phyloP scores from a whole-genome alignment of 2,113 vertebrate genomes.

The Phyllopteryx taeniolatus region DNA sequence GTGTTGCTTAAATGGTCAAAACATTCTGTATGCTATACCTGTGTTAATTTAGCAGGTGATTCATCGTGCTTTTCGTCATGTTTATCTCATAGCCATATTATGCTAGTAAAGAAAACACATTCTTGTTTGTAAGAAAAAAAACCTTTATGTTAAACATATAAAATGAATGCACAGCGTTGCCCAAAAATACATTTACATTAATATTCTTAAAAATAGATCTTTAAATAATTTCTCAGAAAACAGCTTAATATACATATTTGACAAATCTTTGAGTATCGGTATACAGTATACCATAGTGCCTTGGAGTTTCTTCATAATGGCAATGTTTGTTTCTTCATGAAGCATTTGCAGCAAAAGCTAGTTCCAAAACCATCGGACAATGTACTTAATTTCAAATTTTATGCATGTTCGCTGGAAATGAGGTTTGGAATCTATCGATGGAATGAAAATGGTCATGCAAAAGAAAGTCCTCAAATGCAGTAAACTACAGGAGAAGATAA shows the following conservation, averaged over 20 bases:
- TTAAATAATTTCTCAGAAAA: conserved; percentile 78
- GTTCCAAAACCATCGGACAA: background rate
- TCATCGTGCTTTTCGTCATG: background rate
- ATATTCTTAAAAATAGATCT: conserved; percentile 78
- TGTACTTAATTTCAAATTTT: conserved; percentile 15
- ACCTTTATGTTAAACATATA: conserved; percentile 61
- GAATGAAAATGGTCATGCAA: conserved; percentile 27
- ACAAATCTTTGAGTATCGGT: conserved; percentile 62
- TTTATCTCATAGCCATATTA: background rate
- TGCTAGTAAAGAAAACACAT: conserved; percentile 33
- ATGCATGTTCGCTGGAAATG: conserved; percentile 15
- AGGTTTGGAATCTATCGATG: conserved; percentile 8
- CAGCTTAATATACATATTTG: conserved; percentile 75
- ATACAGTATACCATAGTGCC: conserved; percentile 33
- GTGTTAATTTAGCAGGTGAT: background rate
- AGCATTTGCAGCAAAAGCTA: conserved; percentile 26
- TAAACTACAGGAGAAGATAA: conserved; percentile 35
- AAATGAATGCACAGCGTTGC: conserved; percentile 46
- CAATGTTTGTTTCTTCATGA: conserved; percentile 42
- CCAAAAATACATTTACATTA: conserved; percentile 58
- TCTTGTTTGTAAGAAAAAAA: conserved; percentile 43
- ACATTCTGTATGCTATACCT: background rate
- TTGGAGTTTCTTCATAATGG: conserved; percentile 26
- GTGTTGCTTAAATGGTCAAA: background rate
- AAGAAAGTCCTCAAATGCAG: background rate